Percentiles rank a stretch among this genome's conserved stretches.
Evolutionary conservation across 2,797 vertebrate genomes (phyloP).

Genomic region (Limnodromus scolopaceus): DNA sequence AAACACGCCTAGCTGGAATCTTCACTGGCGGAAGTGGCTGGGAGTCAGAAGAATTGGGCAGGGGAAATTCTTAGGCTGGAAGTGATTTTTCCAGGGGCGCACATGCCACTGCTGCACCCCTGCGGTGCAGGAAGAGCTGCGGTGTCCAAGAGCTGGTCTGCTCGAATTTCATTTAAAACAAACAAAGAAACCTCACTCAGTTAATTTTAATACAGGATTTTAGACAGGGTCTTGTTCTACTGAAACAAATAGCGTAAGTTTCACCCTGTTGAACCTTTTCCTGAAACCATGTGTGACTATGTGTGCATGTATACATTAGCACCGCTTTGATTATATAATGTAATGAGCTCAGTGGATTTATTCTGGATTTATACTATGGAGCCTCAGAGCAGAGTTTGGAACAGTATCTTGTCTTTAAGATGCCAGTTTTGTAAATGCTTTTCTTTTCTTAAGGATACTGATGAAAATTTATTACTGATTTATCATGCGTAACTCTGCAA

Average conservation of each 20-base stretch:
- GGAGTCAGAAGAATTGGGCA: neutral
- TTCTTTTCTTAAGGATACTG: conserved; percentile 53
- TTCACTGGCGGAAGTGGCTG: neutral
- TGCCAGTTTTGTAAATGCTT: conserved; percentile 50
- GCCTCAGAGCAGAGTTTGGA: conserved; percentile 42
- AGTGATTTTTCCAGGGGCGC: neutral
- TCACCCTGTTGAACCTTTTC: conserved; percentile 1
- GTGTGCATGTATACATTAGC: neutral
- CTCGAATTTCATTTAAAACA: conserved; percentile 22
- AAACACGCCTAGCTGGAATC: neutral
- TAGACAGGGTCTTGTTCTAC: neutral
- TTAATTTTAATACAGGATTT: conserved; percentile 5
- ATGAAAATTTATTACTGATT: conserved; percentile 63
- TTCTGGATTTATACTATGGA: conserved; percentile 31
- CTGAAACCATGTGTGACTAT: neutral
- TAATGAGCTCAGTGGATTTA: conserved; percentile 54
- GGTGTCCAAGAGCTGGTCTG: neutral
- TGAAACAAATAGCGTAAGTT: conserved; percentile 18
- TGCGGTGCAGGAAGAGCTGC: neutral
- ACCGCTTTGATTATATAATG: conserved; percentile 50
- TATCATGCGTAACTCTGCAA: conserved; percentile 54
- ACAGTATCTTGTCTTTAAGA: conserved; percentile 36
- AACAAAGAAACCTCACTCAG: neutral
- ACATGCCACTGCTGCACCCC: neutral
- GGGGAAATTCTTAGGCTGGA: neutral